Conservation (phyloP, 2,113 vertebrate species). For the Prunella fulvescens region DNA sequence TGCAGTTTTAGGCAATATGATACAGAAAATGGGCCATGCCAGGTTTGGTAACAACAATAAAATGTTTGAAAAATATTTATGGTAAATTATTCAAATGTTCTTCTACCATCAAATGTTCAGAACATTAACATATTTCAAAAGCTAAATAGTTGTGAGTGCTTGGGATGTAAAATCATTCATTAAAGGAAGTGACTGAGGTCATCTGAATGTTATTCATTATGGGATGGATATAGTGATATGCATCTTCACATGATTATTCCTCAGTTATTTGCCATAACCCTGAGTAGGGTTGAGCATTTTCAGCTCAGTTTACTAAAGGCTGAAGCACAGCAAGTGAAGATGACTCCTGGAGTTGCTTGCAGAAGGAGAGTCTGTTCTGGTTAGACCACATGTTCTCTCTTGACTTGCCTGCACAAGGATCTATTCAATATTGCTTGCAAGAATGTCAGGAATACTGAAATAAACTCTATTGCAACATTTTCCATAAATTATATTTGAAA, state of each 20-base stretch:
- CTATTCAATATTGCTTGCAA: neutral
- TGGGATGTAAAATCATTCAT: neutral
- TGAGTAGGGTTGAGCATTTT: neutral
- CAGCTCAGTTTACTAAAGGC: neutral
- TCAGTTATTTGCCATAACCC: neutral
- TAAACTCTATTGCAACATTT: neutral
- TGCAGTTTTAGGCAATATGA: neutral
- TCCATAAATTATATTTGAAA: neutral
- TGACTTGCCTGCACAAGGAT: neutral
- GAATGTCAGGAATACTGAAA: neutral
- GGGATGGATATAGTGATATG: neutral
- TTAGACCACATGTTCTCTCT: neutral
- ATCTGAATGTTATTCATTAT: neutral
- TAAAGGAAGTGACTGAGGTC: neutral
- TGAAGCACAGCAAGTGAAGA: neutral
- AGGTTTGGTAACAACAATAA: neutral
- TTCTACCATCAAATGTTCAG: neutral
- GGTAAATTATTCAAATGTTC: constrained; percentile 1
- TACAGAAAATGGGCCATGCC: neutral
- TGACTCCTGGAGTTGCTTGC: neutral
- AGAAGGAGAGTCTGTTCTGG: neutral
- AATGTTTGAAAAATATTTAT: constrained; percentile 32
- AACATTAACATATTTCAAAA: neutral
- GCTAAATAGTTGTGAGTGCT: neutral
- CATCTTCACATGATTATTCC: neutral